These are phyloP conservation scores for Lineus longissimus DNA, from an alignment of 1,140 invertebrate genomes.

Conservation along the genomic window DNA sequence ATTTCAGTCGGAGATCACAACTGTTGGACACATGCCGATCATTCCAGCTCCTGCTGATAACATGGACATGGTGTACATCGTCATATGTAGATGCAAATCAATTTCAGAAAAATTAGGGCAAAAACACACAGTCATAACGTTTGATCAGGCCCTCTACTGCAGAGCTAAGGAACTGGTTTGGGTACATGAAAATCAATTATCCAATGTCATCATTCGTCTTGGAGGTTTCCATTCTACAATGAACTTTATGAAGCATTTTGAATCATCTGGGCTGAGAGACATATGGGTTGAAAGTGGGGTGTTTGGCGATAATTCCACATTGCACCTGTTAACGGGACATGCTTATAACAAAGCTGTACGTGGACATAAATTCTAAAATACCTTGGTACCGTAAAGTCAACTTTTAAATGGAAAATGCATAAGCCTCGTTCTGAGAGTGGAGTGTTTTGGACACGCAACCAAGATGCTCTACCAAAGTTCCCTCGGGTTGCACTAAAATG, in stretches of 20 bases:
- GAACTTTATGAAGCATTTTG: constrained; percentile 19
- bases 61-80: neutral
- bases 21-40: constrained; percentile 7
- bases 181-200: constrained; percentile 3
- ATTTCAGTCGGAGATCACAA: neutral
- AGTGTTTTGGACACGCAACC: too few species aligned
- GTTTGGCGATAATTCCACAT: constrained; percentile 8
- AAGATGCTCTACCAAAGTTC: too few species aligned
- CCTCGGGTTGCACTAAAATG: too few species aligned
- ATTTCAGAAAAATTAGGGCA: constrained; percentile 7
- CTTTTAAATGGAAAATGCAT: too few species aligned
- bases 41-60: constrained; percentile 15
- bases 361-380: too few species aligned
- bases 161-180: constrained; percentile 6
- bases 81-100: neutral
- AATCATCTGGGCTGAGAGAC: constrained; percentile 15
- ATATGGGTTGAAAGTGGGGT: constrained; percentile 11
- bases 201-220: constrained; percentile 12
- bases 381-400: too few species aligned
- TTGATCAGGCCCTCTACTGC: constrained; percentile 10
- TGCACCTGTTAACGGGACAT: constrained; percentile 14
- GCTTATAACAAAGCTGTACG: constrained; percentile 9
- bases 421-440: too few species aligned
- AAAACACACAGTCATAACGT: constrained; percentile 15
- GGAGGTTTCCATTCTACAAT: constrained; percentile 13